These are phyloP conservation scores for Megaceryle alcyon DNA, from an alignment of 2,797 vertebrate species.

Conservation along the genomic window DNA sequence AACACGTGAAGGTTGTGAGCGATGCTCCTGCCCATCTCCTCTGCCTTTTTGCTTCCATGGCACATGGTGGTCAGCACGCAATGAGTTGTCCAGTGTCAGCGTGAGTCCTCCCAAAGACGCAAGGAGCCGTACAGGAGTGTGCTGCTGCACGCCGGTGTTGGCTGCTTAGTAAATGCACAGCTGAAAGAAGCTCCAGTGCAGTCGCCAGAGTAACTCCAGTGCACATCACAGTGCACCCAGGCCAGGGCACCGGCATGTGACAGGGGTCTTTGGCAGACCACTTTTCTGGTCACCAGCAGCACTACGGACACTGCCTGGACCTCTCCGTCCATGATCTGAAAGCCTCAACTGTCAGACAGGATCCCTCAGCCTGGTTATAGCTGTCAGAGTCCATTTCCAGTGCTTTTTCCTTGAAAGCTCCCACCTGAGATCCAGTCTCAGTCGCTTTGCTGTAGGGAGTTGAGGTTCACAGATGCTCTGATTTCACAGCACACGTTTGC, in stretches of 20 bases:
- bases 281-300: background rate
- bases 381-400: fast-evolving
- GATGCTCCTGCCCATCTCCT: too few species aligned
- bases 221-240: fast-evolving
- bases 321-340: fast-evolving
- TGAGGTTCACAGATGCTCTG: too few species aligned
- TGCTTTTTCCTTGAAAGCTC: background rate
- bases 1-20: fast-evolving
- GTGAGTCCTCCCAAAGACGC: fast-evolving
- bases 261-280: fast-evolving
- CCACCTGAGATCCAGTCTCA: background rate
- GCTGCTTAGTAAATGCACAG: fast-evolving
- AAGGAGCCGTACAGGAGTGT: fast-evolving
- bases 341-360: fast-evolving
- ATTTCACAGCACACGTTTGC: background rate
- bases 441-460: background rate
- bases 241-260: fast-evolving
- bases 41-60: background rate
- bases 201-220: background rate
- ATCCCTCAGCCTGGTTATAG: background rate
- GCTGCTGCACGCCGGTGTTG: background rate
- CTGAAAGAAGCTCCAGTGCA: fast-evolving
- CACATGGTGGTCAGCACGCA: fast-evolving
- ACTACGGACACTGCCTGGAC: background rate
- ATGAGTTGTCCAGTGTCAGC: too few species aligned